Conservation (phyloP, 2,797 vertebrate genomes). For the Masticophis lateralis region DNA sequence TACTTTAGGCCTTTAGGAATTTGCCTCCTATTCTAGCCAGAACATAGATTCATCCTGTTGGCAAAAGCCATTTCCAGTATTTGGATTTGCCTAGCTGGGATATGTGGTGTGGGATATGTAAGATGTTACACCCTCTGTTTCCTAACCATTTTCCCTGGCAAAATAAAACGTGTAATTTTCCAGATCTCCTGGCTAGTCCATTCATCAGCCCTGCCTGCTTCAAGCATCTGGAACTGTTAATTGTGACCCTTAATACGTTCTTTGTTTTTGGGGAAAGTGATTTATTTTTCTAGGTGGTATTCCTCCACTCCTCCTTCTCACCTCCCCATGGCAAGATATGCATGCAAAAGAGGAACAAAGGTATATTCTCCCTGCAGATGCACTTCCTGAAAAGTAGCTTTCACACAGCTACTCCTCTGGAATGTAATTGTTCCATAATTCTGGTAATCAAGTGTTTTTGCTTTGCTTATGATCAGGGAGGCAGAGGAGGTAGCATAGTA, state of each 20-base stretch:
- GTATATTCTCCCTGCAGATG: neutral
- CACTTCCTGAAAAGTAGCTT: neutral
- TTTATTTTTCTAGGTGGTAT: neutral
- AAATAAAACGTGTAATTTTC: neutral
- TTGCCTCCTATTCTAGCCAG: neutral
- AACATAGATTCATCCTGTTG: neutral
- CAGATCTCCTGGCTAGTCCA: neutral
- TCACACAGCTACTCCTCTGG: neutral
- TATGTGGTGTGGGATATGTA: no score
- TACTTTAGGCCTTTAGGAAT: neutral
- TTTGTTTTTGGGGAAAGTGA: neutral
- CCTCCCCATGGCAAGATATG: neutral
- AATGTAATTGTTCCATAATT: constrained; percentile 8
- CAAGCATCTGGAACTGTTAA: neutral
- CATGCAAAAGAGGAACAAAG: neutral
- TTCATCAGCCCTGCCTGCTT: neutral
- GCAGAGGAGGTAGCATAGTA: neutral
- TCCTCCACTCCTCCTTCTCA: neutral
- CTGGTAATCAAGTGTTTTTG: neutral
- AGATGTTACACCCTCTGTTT: neutral
- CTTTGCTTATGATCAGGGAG: neutral
- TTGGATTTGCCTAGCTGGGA: neutral
- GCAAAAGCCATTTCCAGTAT: neutral
- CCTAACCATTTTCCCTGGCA: neutral
- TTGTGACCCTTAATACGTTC: neutral